phyloP scores from a whole-genome alignment of 1,140 invertebrate genomes.

The Drosophila subobscura region DNA sequence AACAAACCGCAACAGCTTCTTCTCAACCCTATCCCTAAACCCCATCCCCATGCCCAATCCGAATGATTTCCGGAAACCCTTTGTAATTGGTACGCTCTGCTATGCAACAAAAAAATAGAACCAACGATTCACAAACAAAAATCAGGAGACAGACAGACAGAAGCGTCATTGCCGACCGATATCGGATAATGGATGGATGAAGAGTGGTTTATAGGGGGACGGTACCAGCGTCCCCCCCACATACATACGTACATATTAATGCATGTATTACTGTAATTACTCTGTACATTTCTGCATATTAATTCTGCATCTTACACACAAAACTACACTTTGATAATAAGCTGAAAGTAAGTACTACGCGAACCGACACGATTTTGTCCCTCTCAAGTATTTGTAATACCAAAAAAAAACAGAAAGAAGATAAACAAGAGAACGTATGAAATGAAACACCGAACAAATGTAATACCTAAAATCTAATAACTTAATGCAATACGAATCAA shows the following conservation, averaged over 20 bases:
- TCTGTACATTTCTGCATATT: slow-evolving; percentile 76
- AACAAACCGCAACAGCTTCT: slow-evolving; percentile 29
- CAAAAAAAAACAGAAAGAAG: slow-evolving; percentile 49
- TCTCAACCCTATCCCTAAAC: slow-evolving; percentile 6
- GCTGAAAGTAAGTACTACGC: slow-evolving; percentile 52
- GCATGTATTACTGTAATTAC: slow-evolving; percentile 75
- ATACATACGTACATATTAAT: slow-evolving; percentile 50
- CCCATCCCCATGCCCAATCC: slow-evolving; percentile 15
- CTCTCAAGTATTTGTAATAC: slow-evolving; percentile 75
- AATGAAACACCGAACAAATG: slow-evolving; percentile 49
- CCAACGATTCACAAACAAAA: slow-evolving; percentile 30
- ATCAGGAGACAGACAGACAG: slow-evolving; percentile 51
- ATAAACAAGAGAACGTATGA: slow-evolving; percentile 28
- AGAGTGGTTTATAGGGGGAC: slow-evolving; percentile 17
- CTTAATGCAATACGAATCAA: slow-evolving; percentile 59
- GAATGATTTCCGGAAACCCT: slow-evolving; percentile 37
- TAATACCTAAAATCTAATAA: slow-evolving; percentile 15
- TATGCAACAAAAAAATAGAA: slow-evolving; percentile 31
- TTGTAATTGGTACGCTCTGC: slow-evolving; percentile 57
- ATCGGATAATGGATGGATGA: slow-evolving; percentile 57
- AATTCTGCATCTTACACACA: slow-evolving; percentile 10
- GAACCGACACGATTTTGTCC: slow-evolving; percentile 32
- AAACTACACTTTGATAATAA: slow-evolving; percentile 47
- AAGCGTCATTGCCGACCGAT: slow-evolving; percentile 80
- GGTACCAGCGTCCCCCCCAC: slow-evolving; percentile 3